Conservation (phyloP, 2,113 vertebrate genomes). For the Prunella fulvescens region DNA sequence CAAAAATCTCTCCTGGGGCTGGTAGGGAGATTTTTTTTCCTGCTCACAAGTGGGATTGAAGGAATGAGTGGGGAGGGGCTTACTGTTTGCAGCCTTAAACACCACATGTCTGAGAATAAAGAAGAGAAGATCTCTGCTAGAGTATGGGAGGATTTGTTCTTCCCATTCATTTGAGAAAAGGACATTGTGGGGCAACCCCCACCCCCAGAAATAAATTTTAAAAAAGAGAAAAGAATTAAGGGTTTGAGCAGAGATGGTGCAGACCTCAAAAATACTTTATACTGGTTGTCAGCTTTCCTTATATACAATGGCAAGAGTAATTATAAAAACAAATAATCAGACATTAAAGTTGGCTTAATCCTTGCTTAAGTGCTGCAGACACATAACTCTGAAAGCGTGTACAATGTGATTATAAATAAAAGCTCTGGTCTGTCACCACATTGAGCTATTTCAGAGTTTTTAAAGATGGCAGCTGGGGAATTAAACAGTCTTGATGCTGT, state of each 20-base stretch:
- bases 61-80: neutral
- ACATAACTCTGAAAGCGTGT: neutral
- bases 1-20: neutral
- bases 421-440: neutral
- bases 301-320: neutral
- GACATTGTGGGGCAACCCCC: neutral
- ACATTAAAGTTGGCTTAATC: neutral
- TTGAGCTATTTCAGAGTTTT: neutral
- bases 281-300: neutral
- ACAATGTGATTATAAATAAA: conserved; percentile 7
- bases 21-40: neutral
- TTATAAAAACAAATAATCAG: conserved; percentile 43
- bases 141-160: neutral
- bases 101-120: neutral
- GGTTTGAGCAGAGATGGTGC: neutral
- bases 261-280: neutral
- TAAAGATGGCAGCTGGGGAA: neutral
- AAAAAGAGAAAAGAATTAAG: neutral
- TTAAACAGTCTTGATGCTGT: neutral
- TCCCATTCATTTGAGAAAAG: neutral
- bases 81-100: neutral
- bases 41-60: neutral
- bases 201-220: neutral
- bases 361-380: neutral
- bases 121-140: neutral